These are phyloP conservation scores for Emys orbicularis DNA, from an alignment of 2,797 vertebrate genomes.

Conservation along the genomic window DNA sequence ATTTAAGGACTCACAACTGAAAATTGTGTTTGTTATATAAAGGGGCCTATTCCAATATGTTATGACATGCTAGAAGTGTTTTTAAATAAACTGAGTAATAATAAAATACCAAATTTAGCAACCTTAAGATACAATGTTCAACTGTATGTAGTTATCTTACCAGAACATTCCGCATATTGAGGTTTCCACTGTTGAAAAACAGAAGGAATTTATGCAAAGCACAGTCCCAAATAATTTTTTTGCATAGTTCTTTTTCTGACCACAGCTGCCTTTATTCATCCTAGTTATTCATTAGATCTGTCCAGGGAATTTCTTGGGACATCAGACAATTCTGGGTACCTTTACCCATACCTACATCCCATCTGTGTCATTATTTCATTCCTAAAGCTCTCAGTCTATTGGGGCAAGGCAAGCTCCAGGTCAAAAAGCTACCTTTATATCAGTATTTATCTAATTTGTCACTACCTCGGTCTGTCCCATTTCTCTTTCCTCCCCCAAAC, in stretches of 20 bases:
- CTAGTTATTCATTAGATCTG: neutral
- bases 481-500: neutral
- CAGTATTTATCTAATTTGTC: neutral
- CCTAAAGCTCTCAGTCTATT: neutral
- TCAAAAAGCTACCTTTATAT: neutral
- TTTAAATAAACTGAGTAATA: neutral
- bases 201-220: neutral
- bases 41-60: neutral
- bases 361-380: neutral
- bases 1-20: neutral
- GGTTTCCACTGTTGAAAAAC: constrained; percentile 7
- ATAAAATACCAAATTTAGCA: neutral
- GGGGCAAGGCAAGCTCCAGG: neutral
- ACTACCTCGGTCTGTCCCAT: neutral
- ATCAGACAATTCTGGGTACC: neutral
- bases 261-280: neutral
- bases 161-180: fast-evolving
- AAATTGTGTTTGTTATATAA: neutral
- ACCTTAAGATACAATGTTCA: neutral
- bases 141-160: neutral
- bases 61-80: neutral
- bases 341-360: neutral
- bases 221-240: neutral
- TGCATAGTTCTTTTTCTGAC: neutral
- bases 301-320: neutral